Evolutionary conservation across 2,113 vertebrate genomes (phyloP), one percentile per base, ranked within the genome.

Genomic region (Irena cyanogastra): DNA sequence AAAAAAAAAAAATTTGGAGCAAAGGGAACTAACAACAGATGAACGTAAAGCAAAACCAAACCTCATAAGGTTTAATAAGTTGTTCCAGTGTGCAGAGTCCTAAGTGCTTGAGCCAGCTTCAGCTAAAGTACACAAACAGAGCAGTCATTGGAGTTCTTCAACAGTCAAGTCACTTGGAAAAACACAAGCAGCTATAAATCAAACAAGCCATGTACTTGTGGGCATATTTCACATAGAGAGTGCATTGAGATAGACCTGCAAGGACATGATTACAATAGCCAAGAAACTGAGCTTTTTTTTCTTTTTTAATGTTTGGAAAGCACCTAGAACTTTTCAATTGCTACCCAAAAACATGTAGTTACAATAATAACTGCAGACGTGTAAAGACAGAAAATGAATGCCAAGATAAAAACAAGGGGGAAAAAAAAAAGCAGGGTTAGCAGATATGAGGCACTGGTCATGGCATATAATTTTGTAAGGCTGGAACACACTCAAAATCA

Each of bases 81-180:
- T 90, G 71, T 95, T 95, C 78, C 90, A 94, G 33, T 61, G 30
- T 74, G 22, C 57, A 90, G 50, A 92, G 42, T 63, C 59, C 54
- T 76, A 93, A 93, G 78, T 72, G 54, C 63, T 94, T 91, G 70
- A 87, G 89, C 87, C 74, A 96, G 70, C 63, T 63, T 95, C 39
- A 42, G 75, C 84, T 97, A 94, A 94, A 95, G 54, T 72, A 94
- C 59, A 94, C 82, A 96, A 97, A 96, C 59, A 95, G 53, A 91
- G 57, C 45, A 90, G 84, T 89, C 91, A 94, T 80, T 87, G 66
- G 84, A 94, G 89, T 93, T 94, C 84, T 95, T 95, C 91, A 94
- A 85, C 82, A 93, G 87, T 91, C 93, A 85, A 91, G 94, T 95
- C 91, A 93, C 70, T 93, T 90, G 93, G 91, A 94, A 95, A 95